A percentile compares a stretch with the other conserved stretches of the same genome.
These are phyloP conservation scores for Pogona vitticeps DNA, from an alignment of 2,113 vertebrate genomes.

Conservation along the genomic window DNA sequence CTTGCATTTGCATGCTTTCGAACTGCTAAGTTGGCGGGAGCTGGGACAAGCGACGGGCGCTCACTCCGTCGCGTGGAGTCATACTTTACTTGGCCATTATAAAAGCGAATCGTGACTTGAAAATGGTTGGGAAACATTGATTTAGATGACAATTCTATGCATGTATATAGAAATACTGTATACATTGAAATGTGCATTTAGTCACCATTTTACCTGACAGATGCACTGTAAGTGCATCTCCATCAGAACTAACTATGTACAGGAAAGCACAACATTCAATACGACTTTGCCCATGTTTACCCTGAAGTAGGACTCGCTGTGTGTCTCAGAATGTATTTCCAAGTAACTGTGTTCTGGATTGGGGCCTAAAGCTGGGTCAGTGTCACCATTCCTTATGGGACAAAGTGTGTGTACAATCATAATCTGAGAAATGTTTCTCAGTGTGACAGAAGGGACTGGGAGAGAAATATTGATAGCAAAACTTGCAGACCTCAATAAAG, in stretches of 20 bases:
- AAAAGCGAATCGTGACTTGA: too few relatives aligned
- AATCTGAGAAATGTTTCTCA: background rate
- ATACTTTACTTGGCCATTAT: too few relatives aligned
- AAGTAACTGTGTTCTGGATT: background rate
- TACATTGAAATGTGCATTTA: background rate
- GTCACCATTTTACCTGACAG: background rate
- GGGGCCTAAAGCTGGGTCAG: background rate
- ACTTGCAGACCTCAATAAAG: background rate
- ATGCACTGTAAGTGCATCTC: background rate
- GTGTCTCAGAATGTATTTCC: background rate
- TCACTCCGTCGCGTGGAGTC: too few relatives aligned
- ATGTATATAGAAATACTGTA: too few relatives aligned
- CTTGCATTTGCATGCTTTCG: too few relatives aligned
- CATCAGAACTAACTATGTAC: background rate
- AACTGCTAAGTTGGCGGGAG: too few relatives aligned
- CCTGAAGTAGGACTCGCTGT: background rate
- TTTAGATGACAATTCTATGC: too few relatives aligned
- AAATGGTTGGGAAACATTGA: too few relatives aligned
- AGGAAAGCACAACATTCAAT: background rate
- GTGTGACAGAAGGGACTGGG: background rate
- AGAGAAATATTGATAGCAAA: slow-evolving; percentile 2
- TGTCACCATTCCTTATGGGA: background rate
- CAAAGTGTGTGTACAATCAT: background rate
- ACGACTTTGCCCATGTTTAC: background rate
- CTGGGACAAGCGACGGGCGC: too few relatives aligned